phyloP scores from a whole-genome alignment of 2,797 vertebrate species.

The Scolopax rusticola region DNA sequence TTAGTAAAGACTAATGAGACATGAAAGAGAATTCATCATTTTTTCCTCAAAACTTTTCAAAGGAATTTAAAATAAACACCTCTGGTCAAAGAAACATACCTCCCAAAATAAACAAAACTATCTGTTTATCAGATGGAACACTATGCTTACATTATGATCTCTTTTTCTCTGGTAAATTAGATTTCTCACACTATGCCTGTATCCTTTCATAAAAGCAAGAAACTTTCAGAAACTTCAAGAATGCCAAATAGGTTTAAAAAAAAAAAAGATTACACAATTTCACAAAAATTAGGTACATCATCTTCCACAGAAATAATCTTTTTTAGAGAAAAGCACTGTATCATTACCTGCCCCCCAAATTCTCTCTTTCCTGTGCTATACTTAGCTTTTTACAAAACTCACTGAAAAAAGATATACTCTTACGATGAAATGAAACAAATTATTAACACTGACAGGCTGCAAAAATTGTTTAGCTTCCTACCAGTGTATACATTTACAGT shows the following conservation, averaged over 20 bases:
- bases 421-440: conserved; percentile 1
- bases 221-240: not conserved
- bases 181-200: not conserved
- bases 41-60: not conserved
- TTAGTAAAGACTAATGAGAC: not conserved
- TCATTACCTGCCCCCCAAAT: not conserved
- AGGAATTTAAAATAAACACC: not conserved
- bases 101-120: not conserved
- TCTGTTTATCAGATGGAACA: not conserved
- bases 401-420: not conserved
- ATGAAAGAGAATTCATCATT: not conserved
- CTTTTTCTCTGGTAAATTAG: not conserved
- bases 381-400: not conserved
- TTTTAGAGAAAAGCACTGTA: not conserved
- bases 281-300: not conserved
- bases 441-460: not conserved
- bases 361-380: not conserved
- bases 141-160: not conserved
- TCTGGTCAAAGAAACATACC: not conserved
- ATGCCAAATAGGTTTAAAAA: not conserved
- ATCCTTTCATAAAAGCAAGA: not conserved
- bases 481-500: not conserved
- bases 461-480: not conserved
- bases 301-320: not conserved
- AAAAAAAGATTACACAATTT: not conserved